These are phyloP conservation scores for Arbacia lixula DNA, from an alignment of 53 echinoderm and acorn worm species.

Conservation along the genomic window DNA sequence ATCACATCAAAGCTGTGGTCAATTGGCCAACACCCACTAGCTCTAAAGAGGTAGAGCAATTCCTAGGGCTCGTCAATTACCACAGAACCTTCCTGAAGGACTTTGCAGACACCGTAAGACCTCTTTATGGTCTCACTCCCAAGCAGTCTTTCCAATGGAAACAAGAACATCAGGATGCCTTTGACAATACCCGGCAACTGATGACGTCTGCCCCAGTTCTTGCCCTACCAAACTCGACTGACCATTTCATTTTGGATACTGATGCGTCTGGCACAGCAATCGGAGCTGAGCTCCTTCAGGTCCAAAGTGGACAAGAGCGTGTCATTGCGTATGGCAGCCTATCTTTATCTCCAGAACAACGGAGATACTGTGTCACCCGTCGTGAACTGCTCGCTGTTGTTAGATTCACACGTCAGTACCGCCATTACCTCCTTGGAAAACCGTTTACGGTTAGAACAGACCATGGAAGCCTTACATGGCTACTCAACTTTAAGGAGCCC, in stretches of 20 bases:
- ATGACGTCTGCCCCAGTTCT: slow-evolving; percentile 59
- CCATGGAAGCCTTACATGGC: slow-evolving; percentile 61
- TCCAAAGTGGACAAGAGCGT: slow-evolving; percentile 53
- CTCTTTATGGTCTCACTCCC: slow-evolving; percentile 48
- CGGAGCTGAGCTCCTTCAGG: slow-evolving; percentile 63
- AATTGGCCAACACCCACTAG: slow-evolving; percentile 46
- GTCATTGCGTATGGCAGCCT: slow-evolving; percentile 68
- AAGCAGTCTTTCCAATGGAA: slow-evolving; percentile 33
- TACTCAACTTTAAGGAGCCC: slow-evolving; percentile 55
- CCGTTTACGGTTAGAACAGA: slow-evolving; percentile 54
- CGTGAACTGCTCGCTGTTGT: slow-evolving; percentile 62
- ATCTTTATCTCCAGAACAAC: slow-evolving; percentile 39
- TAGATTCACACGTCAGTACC: slow-evolving; percentile 41
- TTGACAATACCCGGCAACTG: slow-evolving; percentile 27
- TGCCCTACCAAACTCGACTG: no score
- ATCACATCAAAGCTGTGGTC: slow-evolving; percentile 29
- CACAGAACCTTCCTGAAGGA: slow-evolving; percentile 40
- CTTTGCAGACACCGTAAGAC: slow-evolving; percentile 8
- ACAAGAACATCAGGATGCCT: slow-evolving; percentile 43
- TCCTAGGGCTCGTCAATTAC: slow-evolving; percentile 50
- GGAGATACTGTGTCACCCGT: slow-evolving; percentile 59
- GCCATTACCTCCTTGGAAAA: slow-evolving; percentile 59
- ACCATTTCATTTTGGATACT: no score
- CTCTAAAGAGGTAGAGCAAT: slow-evolving; percentile 35
- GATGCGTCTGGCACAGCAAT: slow-evolving; percentile 60